phyloP scores from a whole-genome alignment of 2,797 vertebrate genomes.

The Danio jaintianensis region DNA sequence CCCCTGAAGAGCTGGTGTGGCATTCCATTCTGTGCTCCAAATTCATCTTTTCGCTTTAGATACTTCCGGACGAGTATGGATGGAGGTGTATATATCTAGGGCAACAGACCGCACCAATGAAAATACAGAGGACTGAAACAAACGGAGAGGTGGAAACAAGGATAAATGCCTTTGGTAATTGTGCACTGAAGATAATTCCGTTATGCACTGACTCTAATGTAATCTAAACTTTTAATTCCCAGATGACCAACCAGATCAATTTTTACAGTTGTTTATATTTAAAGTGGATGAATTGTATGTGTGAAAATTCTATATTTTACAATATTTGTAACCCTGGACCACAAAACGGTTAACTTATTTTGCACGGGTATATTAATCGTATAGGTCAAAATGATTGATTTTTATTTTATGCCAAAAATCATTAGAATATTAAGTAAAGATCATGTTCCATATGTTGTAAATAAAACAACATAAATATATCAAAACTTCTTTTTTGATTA shows the following conservation, averaged over 20 bases:
- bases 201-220: background rate
- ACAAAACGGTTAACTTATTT: no score
- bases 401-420: no score
- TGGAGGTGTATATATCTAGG: constrained; percentile 23
- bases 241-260: background rate
- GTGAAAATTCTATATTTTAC: no score
- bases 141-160: background rate
- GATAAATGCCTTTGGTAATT: background rate
- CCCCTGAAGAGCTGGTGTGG: constrained; percentile 70
- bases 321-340: no score
- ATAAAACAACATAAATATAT: no score
- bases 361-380: no score
- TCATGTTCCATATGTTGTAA: no score
- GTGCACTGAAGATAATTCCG: background rate
- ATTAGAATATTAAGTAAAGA: no score
- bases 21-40: constrained; percentile 62
- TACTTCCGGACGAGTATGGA: constrained; percentile 54
- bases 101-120: constrained; percentile 23
- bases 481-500: no score
- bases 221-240: background rate
- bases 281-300: background rate
- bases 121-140: constrained; percentile 8
- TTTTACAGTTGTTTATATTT: background rate
- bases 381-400: no score
- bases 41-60: constrained; percentile 71